phyloP scores from a whole-genome alignment of 1,140 invertebrate species.

The Drosophila sturtevanti region DNA sequence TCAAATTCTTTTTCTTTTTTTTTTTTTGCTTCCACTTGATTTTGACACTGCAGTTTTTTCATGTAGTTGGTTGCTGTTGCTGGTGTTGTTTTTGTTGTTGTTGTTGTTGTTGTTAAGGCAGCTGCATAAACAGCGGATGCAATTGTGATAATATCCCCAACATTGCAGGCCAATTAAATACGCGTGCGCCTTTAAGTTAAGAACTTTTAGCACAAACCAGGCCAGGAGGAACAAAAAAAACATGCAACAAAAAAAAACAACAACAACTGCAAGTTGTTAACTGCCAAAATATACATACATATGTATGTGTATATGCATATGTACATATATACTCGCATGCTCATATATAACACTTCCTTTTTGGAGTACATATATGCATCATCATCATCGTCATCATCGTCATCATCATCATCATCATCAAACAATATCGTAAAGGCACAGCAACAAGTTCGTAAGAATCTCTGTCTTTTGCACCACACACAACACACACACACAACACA shows the following conservation, averaged over 20 bases:
- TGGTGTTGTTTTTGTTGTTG: constrained; percentile 30
- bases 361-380: constrained; percentile 30
- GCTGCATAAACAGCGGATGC: constrained; percentile 50
- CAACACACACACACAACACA: constrained; percentile 38
- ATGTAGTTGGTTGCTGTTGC: too few species aligned
- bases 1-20: constrained; percentile 17
- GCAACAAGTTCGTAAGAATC: constrained; percentile 59
- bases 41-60: constrained; percentile 3
- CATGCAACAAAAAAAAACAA: constrained; percentile 31
- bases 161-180: constrained; percentile 56
- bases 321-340: constrained; percentile 6
- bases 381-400: too few species aligned
- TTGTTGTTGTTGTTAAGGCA: constrained; percentile 24
- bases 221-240: constrained; percentile 41
- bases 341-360: constrained; percentile 59
- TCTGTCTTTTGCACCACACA: too few species aligned
- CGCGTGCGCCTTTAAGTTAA: constrained; percentile 35
- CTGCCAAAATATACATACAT: constrained; percentile 35
- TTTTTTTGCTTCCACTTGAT: constrained; percentile 29
- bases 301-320: constrained; percentile 23
- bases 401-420: too few species aligned
- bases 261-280: constrained; percentile 28
- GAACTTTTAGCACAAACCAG: constrained; percentile 41
- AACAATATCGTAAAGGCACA: constrained; percentile 29
- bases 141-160: constrained; percentile 47